Base-by-base conservation (phyloP, 2,797 vertebrate genomes). In the Sebastes steindachneri region DNA sequence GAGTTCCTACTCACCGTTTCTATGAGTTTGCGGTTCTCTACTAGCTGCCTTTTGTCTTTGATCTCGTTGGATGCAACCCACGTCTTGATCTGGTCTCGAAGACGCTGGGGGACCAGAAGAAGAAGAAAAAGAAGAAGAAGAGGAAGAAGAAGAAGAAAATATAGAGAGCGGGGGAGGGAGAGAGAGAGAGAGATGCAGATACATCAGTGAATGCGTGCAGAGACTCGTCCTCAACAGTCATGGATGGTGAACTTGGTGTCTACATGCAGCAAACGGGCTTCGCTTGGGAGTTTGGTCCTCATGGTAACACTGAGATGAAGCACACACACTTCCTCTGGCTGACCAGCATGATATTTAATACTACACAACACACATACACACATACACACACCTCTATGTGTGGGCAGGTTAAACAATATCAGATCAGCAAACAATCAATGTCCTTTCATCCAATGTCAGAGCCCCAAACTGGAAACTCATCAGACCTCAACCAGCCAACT, bases 41-140 rank as follows among this genome's bases (percentile, higher is more conserved):
- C 96, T 81, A 98, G 96, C 96, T 98, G 97, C 95, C 97, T 93
- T 95, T 98, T 98, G 95, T 98, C 97, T 94, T 98, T 98, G 95
- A 98, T 98, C 94, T 98, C 97, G 67, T 97, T 98, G 91, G 97
- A 98, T 3, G 97, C 97, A 75, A 98, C 96, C 97, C 97, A 98
- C 90, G 97, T 98, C 94, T 98, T 98, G 94, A 98, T 98, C 97
- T 98, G 97, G 96, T 98, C 97, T 95, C 97, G 96, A 86, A 98
- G 96, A 90, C 97, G 96, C 97, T 98, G 95, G 9, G 21, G 80
- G 79, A 86, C 67, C 35, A 77, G 57, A 73, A 63, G 81, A 73
- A 60, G 63, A 62, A 55, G 60, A 63, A 11, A 29, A 12, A 9
- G 75, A 41, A 7, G 21, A 45, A 45, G 15, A 45, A 2, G 10